These are phyloP conservation scores for Sebastes taczanowskii DNA, from an alignment of 2,797 vertebrate genomes.

Conservation along the genomic window DNA sequence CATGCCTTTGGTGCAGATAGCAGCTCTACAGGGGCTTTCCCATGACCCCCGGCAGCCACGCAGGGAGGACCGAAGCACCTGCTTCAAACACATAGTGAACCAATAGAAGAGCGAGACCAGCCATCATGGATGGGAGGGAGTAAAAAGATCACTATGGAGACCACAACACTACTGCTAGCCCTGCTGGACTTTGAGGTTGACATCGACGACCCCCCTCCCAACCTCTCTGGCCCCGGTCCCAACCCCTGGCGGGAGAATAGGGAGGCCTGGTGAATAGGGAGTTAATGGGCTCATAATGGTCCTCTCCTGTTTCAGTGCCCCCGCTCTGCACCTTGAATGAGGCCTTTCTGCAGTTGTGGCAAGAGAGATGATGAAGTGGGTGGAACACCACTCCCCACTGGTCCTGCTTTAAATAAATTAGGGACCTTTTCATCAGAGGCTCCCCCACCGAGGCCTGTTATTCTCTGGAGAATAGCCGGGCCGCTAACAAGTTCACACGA, in stretches of 20 bases:
- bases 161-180: conserved; percentile 25
- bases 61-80: conserved; percentile 50
- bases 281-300: conserved; percentile 80
- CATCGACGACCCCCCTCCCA: conserved; percentile 63
- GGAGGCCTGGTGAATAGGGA: conserved; percentile 61
- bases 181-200: conserved; percentile 63
- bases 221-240: conserved; percentile 51
- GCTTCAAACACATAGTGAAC: conserved; percentile 48
- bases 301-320: conserved; percentile 73
- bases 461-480: conserved; percentile 55
- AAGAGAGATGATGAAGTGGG: conserved; percentile 76
- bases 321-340: conserved; percentile 69
- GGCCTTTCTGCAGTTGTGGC: conserved; percentile 67
- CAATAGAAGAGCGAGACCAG: background rate
- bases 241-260: conserved; percentile 63
- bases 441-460: conserved; percentile 54
- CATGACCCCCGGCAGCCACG: conserved; percentile 73
- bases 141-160: conserved; percentile 65
- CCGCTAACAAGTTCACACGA: conserved; percentile 72
- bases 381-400: conserved; percentile 68
- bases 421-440: conserved; percentile 63
- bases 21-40: conserved; percentile 70
- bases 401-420: conserved; percentile 79
- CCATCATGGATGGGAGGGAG: conserved; percentile 17
- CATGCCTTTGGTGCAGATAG: conserved; percentile 53